phyloP scores from a whole-genome alignment of 2,888 invertebrate species.

The Drosophila aldrichi region DNA sequence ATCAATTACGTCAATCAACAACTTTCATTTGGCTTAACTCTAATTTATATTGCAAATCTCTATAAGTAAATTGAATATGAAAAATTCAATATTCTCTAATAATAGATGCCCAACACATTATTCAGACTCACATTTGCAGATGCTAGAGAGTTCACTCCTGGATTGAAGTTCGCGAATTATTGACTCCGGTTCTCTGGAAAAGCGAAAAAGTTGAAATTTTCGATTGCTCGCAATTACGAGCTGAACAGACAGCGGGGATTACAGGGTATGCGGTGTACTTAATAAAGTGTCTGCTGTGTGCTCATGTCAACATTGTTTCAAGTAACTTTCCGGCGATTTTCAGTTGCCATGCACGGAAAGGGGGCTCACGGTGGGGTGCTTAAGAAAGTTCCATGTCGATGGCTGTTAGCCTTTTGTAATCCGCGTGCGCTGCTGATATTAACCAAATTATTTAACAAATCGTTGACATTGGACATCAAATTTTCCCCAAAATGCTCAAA shows the following conservation, averaged over 20 bases:
- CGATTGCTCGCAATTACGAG: not conserved
- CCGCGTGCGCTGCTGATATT: conserved; percentile 47
- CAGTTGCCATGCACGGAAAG: not conserved
- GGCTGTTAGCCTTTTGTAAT: conserved; percentile 52
- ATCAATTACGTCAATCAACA: too few relatives aligned
- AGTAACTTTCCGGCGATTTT: conserved; percentile 6
- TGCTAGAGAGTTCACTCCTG: not conserved
- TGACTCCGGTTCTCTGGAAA: not conserved
- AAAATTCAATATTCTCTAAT: too few relatives aligned
- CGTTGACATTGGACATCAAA: conserved; percentile 38
- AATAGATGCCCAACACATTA: too few relatives aligned
- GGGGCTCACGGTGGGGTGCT: conserved; percentile 23
- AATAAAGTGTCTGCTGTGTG: not conserved
- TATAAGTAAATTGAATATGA: too few relatives aligned
- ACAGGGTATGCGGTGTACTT: conserved; percentile 18
- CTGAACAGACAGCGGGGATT: conserved; percentile 3
- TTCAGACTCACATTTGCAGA: too few relatives aligned
- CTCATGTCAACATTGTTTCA: not conserved
- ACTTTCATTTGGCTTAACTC: too few relatives aligned
- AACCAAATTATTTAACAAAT: conserved; percentile 57
- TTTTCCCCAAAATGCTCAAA: not conserved
- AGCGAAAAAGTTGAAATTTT: not conserved
- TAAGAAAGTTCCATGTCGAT: conserved; percentile 38
- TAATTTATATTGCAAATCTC: too few relatives aligned
- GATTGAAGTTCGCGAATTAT: not conserved